Evolutionary conservation across 2,797 vertebrate species (phyloP).

Genomic region (Anomalospiza imberbis): DNA sequence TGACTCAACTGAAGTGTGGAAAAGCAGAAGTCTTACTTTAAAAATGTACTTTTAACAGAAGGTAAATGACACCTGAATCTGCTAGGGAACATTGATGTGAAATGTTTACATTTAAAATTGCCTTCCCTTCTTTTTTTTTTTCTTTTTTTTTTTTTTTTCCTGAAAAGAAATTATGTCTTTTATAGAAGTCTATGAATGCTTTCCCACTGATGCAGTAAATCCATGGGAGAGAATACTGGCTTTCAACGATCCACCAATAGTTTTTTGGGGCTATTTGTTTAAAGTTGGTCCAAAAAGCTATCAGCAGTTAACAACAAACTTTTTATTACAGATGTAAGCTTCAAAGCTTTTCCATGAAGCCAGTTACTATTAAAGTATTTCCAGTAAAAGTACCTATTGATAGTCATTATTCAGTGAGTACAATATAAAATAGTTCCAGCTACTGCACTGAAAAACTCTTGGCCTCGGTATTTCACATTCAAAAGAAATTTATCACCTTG

Average conservation of each 20-base stretch:
- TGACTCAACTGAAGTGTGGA: neutral
- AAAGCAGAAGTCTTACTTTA: neutral
- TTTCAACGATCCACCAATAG: neutral
- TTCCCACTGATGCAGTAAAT: neutral
- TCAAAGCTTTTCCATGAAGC: slow-evolving; percentile 3
- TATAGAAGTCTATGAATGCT: neutral
- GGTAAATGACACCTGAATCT: neutral
- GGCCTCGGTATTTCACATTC: neutral
- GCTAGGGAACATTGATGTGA: neutral
- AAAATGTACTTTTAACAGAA: neutral
- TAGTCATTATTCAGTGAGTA: slow-evolving; percentile 38
- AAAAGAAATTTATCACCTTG: slow-evolving; percentile 40
- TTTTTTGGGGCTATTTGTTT: neutral
- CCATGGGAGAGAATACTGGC: neutral
- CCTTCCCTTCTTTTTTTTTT: fast-evolving
- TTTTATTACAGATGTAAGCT: neutral
- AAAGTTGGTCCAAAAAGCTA: slow-evolving; percentile 13
- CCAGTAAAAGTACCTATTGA: slow-evolving; percentile 27
- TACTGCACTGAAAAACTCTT: slow-evolving; percentile 22
- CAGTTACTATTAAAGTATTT: slow-evolving; percentile 30
- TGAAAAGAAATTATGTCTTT: neutral
- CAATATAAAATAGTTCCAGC: neutral
- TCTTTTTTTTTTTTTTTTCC: neutral
- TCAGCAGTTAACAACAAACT: neutral
- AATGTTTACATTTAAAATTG: neutral